Base-by-base conservation (phyloP, 2,113 vertebrate genomes). In the Heteronetta atricapilla region DNA sequence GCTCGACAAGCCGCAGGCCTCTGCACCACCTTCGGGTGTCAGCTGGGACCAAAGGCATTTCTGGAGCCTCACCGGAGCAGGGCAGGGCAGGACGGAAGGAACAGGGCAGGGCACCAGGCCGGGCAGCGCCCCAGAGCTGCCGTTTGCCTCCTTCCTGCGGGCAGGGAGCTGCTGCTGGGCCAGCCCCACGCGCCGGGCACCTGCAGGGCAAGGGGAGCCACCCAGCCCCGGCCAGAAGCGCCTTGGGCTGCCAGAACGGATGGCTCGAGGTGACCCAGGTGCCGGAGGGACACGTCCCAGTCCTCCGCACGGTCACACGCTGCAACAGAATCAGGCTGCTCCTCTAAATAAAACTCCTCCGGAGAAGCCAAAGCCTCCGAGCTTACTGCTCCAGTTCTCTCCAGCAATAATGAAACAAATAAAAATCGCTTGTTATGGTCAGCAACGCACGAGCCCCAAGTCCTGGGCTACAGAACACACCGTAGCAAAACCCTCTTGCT, bases 371-470 rank as follows among this genome's bases (percentile, higher is more conserved):
- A 74, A 89, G 75, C 73, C 86, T 94, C 64, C 80, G 70, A 88
- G 66, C 82, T 42, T 52, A 46, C 8, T 5, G 77, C 28, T 66
- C 69, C 8, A 1, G 62, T 40, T 96, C 74, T 58, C 89, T 94
- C 86, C 55, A 1, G 17, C 74, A 83, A 66, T 60, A 92, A 86
- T 90, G 22, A 92, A 88, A 72, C 29, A 83, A 92, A 95, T n/a
- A 86, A 92, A 97, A 94, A 95, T 93, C 96, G 84, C 94, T 96
- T 59, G 91, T 94, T 95, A 90, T 88, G 79, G 77, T 63, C 67
- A 89, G 75, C 42, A 74, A 62, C 1, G 20, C 10, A 72, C 13
- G 68, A 88, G 75, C 56, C 31, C 40, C 0, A 3, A 94, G 84
- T 70, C 38, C 55, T 62, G 88, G 46, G 84, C 84, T 52, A 94